Conservation (phyloP, 2,797 vertebrate species). For the Pteropus rufus region DNA sequence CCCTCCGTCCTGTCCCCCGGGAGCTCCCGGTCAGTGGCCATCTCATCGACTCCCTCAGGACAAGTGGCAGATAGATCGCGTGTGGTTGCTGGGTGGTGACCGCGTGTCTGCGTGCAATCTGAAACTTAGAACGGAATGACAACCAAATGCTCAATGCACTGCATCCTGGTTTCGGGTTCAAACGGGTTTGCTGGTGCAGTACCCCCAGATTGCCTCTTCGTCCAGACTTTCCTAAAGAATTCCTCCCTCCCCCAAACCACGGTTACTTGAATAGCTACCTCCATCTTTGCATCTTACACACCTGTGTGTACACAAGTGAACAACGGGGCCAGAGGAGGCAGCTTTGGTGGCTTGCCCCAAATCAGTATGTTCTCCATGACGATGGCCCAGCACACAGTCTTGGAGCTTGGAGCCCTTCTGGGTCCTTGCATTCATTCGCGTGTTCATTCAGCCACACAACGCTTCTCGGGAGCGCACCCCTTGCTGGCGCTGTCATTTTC, state of each 20-base stretch:
- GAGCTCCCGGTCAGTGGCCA: neutral
- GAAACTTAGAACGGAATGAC: neutral
- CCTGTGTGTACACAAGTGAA: neutral
- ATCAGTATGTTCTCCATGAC: neutral
- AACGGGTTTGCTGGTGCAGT: neutral
- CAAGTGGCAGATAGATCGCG: fast-evolving
- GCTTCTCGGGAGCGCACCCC: fast-evolving
- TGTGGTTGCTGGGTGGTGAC: too few relatives aligned
- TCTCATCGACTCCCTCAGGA: neutral
- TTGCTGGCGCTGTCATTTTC: neutral
- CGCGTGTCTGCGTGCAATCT: neutral
- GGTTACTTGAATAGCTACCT: neutral
- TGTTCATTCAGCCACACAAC: neutral
- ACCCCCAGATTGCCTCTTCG: neutral
- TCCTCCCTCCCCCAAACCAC: neutral
- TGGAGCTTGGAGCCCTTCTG: neutral
- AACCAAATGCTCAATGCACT: fast-evolving
- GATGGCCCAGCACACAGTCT: neutral
- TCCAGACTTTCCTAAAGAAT: neutral
- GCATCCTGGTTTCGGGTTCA: neutral
- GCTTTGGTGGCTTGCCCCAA: neutral
- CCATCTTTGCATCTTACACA: neutral
- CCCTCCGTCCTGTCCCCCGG: fast-evolving
- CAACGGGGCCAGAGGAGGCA: neutral
- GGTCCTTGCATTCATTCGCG: neutral